Evolutionary conservation across 2,113 vertebrate genomes (phyloP).

Genomic region (Bufo bufo): DNA sequence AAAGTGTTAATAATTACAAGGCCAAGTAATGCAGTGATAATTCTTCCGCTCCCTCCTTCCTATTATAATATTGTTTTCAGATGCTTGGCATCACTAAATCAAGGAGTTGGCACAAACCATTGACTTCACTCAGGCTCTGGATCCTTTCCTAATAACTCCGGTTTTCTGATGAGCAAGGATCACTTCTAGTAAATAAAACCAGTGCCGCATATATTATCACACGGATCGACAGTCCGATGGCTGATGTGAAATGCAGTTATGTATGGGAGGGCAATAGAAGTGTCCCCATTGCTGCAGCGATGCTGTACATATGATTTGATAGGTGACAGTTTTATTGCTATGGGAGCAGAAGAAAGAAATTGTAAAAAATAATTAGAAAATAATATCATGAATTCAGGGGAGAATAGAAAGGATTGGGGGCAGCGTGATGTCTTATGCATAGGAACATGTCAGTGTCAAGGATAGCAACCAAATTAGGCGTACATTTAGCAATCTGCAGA

Average conservation of each 20-base stretch:
- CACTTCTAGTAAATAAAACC: background rate
- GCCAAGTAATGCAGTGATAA: background rate
- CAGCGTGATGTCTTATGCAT: background rate
- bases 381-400: background rate
- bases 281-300: background rate
- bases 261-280: background rate
- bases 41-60: background rate
- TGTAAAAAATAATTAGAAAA: too few relatives aligned
- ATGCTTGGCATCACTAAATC: slow-evolving; percentile 2
- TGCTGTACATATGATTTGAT: background rate
- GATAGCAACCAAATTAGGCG: background rate
- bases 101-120: background rate
- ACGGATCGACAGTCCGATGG: background rate
- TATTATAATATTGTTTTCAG: slow-evolving; percentile 10
- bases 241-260: background rate
- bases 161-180: background rate
- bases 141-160: background rate
- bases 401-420: background rate
- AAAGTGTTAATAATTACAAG: background rate
- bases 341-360: background rate
- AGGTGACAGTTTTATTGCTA: slow-evolving; percentile 12
- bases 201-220: background rate
- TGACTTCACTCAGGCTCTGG: background rate
- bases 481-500: background rate
- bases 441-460: background rate